A percentile compares a stretch with the other conserved stretches of the same genome.
Conservation (phyloP, 1,140 invertebrate species). For the Drosophila mauritiana region DNA sequence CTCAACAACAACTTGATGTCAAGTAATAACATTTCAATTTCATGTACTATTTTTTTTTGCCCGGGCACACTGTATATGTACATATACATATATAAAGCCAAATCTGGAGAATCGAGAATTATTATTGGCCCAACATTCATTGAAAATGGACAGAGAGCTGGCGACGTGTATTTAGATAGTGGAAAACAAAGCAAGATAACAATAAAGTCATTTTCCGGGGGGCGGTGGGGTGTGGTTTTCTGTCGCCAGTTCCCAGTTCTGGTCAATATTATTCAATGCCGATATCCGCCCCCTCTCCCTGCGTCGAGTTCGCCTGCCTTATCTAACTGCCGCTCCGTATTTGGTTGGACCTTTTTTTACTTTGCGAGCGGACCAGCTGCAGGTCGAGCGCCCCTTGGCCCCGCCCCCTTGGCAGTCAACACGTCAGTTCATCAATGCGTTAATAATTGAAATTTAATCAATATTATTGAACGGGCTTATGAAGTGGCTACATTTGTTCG, state of each 20-base stretch:
- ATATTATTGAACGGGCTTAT: conserved; percentile 55
- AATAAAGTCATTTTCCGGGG: conserved; percentile 29
- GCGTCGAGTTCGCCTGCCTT: conserved; percentile 45
- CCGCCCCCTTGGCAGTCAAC: conserved; percentile 10
- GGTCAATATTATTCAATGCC: conserved; percentile 76
- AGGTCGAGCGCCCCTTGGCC: conserved; percentile 1
- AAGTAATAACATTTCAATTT: conserved; percentile 60
- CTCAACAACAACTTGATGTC: conserved; percentile 47
- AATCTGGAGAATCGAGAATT: conserved; percentile 41
- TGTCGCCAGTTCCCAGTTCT: conserved; percentile 60
- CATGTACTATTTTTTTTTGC: conserved; percentile 31
- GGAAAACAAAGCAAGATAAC: conserved; percentile 60
- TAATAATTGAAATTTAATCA: conserved; percentile 79
- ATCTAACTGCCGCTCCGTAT: conserved; percentile 71
- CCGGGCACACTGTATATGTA: not conserved
- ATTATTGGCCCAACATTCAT: conserved; percentile 43
- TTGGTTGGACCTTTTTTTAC: conserved; percentile 42
- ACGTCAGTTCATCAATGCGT: conserved; percentile 62
- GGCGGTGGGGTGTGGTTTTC: conserved; percentile 19
- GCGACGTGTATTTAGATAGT: conserved; percentile 77
- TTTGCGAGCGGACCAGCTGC: conserved; percentile 28
- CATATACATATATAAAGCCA: conserved; percentile 22
- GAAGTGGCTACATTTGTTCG: conserved; percentile 16
- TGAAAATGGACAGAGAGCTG: conserved; percentile 60
- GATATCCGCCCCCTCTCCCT: conserved; percentile 30